Base-by-base conservation (phyloP, 2,113 vertebrate species). In the Brienomyrus longianalis region DNA sequence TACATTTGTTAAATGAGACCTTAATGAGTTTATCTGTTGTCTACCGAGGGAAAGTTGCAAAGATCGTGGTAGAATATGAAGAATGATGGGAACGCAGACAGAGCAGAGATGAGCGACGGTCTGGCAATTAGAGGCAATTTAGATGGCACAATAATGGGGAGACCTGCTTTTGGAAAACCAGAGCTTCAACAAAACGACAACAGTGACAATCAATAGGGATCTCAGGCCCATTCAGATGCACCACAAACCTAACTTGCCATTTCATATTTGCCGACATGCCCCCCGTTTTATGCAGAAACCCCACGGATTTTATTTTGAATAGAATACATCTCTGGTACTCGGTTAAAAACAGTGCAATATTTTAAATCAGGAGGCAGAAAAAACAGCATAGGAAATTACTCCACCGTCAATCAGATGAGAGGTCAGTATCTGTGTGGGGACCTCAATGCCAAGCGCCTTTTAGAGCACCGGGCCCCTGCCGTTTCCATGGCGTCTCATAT, bases 401-500 rank as follows among this genome's bases (percentile, higher is more conserved):
- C 48, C 6, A 50, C 91, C 84, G 45, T 70, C 39, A 47, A 88
- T 89, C 59, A 86, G 21, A 48, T 45, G 21, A 89, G 48, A 47
- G 54, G 83, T 43, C 50, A 56, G 21, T 11, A 59, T 50, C 90
- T 91, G 90, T 39, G 21, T 35, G 27, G 62, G 83, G 85, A 89
- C 19, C 90, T 89, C 84, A 91, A 90, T 66, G 19, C 70, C 83
- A 91, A 91, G 77, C 91, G 90, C 91, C 88, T 35, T 17, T 19
- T 92, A 91, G 74, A 39, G 51, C 88, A 35, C 86, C 15, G 19
- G 48, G 21, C 52, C 19, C 51, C 39, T 88, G 43, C 89, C 51
- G 31, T 95, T 94, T 88, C 95, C 93, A 94, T 92, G 92, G 94
- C 92, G 93, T 89, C 92, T 91, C 74, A 92, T 92, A 45, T 94